Evolutionary conservation across 2,113 vertebrate species (phyloP).

Genomic region (Peromyscus maniculatus): DNA sequence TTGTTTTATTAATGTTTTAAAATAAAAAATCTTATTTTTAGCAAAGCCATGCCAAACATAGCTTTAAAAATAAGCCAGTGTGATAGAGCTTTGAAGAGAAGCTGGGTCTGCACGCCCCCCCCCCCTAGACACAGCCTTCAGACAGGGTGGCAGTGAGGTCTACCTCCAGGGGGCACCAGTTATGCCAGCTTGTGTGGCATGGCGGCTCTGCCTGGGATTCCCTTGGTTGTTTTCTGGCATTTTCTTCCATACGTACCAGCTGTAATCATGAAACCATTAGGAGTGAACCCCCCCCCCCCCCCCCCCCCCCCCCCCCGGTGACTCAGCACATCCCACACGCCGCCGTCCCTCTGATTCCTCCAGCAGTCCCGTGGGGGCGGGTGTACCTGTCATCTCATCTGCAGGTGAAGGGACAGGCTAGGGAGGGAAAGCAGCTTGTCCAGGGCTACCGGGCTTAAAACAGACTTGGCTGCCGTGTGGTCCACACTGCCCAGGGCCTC

Average conservation of each 20-base stretch:
- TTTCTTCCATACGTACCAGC: conserved; percentile 26
- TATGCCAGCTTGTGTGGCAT: neutral
- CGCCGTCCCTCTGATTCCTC: neutral
- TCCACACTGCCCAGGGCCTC: neutral
- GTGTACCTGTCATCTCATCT: neutral
- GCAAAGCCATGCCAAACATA: conserved; percentile 23
- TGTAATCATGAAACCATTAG: neutral
- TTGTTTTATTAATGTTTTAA: conserved; percentile 62
- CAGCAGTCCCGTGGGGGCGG: neutral
- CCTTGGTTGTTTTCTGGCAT: conserved; percentile 4
- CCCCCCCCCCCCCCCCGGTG: neutral
- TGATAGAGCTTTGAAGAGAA: neutral
- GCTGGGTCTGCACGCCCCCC: too few species aligned
- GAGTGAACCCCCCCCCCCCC: neutral
- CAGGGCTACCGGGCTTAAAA: neutral
- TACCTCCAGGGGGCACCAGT: conserved; percentile 32
- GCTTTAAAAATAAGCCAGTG: conserved; percentile 25
- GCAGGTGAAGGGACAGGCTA: neutral
- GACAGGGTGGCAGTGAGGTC: neutral
- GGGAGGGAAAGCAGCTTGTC: neutral
- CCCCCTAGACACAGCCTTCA: neutral
- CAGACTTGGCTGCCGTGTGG: neutral
- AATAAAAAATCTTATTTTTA: conserved; percentile 65
- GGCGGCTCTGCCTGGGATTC: neutral
- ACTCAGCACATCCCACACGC: neutral